Evolutionary conservation across 1,140 invertebrate species (phyloP).

Genomic region (Drosophila azteca): DNA sequence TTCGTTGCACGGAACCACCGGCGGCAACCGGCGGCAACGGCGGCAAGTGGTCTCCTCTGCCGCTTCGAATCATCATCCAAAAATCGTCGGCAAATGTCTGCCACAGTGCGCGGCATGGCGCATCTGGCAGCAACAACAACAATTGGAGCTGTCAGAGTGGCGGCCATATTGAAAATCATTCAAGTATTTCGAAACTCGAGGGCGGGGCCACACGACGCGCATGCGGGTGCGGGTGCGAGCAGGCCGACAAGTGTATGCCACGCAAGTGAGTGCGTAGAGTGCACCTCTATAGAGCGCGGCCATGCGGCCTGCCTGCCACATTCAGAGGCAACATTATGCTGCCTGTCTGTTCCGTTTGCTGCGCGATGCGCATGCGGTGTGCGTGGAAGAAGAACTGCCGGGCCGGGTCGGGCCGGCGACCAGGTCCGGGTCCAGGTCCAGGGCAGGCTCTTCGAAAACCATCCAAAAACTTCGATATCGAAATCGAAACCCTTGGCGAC

Average conservation of each 20-base stretch:
- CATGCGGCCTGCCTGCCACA: constrained; percentile 21
- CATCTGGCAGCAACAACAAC: constrained; percentile 34
- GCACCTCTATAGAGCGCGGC: constrained; percentile 32
- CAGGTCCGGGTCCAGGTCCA: constrained; percentile 29
- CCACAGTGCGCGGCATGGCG: constrained; percentile 29
- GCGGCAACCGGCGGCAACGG: constrained; percentile 31
- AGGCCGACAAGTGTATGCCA: constrained; percentile 47
- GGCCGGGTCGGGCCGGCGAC: constrained; percentile 17
- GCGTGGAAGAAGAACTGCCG: constrained; percentile 36
- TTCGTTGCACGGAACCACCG: too few relatives aligned
- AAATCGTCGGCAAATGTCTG: constrained; percentile 50
- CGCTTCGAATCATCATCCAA: constrained; percentile 11
- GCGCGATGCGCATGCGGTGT: constrained; percentile 47
- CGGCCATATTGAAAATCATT: constrained; percentile 83
- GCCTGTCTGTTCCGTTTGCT: constrained; percentile 12
- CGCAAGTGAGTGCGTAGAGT: constrained; percentile 9
- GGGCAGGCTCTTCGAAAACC: constrained; percentile 42
- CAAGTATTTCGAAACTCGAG: constrained; percentile 80
- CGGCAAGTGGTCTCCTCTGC: constrained; percentile 34
- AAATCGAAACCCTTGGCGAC: constrained; percentile 28
- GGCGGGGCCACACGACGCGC: constrained; percentile 67
- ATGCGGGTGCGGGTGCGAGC: constrained; percentile 69
- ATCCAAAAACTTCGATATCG: constrained; percentile 62
- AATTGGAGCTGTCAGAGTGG: constrained; percentile 33
- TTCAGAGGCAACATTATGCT: too few relatives aligned